Percentiles rank a stretch among this genome's conserved stretches.
These are phyloP conservation scores for Ormyrus pomaceus DNA, from an alignment of 2,888 invertebrate genomes.

Conservation along the genomic window DNA sequence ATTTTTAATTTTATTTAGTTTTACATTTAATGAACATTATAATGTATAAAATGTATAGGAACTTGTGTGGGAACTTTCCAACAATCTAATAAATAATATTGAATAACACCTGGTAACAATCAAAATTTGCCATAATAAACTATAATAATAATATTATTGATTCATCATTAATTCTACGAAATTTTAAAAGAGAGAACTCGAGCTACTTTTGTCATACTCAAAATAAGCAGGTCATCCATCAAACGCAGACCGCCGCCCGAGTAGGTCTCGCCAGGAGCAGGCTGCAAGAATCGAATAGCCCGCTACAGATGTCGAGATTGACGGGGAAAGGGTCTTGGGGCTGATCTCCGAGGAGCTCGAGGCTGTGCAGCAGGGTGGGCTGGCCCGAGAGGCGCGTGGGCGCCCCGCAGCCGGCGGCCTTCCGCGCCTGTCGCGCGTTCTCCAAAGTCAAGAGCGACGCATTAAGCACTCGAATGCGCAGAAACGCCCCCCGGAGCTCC, in stretches of 20 bases:
- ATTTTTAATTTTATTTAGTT: no score
- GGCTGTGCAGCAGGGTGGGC: neutral
- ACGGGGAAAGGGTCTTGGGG: no score
- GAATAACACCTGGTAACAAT: no score
- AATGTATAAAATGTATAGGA: no score
- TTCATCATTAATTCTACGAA: no score
- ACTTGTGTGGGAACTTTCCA: no score
- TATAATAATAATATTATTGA: no score
- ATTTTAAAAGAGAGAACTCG: neutral
- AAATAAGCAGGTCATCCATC: neutral
- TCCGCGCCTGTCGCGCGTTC: slow-evolving; percentile 46
- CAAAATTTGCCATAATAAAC: no score
- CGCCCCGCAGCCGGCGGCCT: slow-evolving; percentile 42
- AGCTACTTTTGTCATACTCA: neutral
- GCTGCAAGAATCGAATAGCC: no score
- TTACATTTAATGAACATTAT: no score
- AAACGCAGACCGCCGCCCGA: neutral
- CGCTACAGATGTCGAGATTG: no score
- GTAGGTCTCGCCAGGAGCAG: neutral
- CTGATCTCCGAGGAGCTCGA: slow-evolving; percentile 8
- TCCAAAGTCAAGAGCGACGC: slow-evolving; percentile 23
- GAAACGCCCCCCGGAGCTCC: neutral
- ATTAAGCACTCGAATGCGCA: neutral
- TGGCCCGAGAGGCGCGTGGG: neutral
- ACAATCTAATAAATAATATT: no score